A percentile compares a stretch with the other conserved stretches of the same genome.
Evolutionary conservation across 53 echinoderm and acorn worm genomes (phyloP).

Genomic region (Henricia sp.): DNA sequence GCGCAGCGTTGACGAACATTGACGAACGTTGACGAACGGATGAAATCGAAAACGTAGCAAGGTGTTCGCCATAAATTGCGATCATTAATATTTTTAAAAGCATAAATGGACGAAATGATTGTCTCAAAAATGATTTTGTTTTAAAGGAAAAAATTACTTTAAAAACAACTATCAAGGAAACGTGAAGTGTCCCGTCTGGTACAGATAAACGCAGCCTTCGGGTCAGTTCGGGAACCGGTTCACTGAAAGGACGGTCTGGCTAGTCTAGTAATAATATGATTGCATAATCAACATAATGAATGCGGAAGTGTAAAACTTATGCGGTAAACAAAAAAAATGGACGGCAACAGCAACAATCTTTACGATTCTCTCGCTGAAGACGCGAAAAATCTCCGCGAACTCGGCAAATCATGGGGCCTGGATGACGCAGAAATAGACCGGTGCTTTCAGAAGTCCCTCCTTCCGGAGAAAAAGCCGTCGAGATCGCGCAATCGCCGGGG

Average conservation of each 20-base stretch:
- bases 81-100: too few relatives aligned
- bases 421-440: slow-evolving; percentile 49
- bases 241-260: slow-evolving; percentile 12
- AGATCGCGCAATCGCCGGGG: not conserved
- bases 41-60: too few relatives aligned
- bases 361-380: slow-evolving; percentile 60
- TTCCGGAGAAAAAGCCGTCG: not conserved
- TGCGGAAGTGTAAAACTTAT: slow-evolving; percentile 10
- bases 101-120: too few relatives aligned
- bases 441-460: slow-evolving; percentile 51
- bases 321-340: slow-evolving; percentile 13
- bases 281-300: slow-evolving; percentile 43
- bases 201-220: too few relatives aligned
- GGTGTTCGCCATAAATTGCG: too few relatives aligned
- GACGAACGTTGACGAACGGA: too few relatives aligned
- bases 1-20: too few relatives aligned
- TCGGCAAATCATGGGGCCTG: slow-evolving; percentile 70
- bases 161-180: too few relatives aligned
- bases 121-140: too few relatives aligned
- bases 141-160: too few relatives aligned
- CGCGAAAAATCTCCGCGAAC: slow-evolving; percentile 55
- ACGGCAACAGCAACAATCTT: not conserved
- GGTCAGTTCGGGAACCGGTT: too few relatives aligned
- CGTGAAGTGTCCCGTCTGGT: too few relatives aligned
- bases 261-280: slow-evolving; percentile 39